Conservation (phyloP, 2,888 invertebrate species). For the Drosophila diplacantha region DNA sequence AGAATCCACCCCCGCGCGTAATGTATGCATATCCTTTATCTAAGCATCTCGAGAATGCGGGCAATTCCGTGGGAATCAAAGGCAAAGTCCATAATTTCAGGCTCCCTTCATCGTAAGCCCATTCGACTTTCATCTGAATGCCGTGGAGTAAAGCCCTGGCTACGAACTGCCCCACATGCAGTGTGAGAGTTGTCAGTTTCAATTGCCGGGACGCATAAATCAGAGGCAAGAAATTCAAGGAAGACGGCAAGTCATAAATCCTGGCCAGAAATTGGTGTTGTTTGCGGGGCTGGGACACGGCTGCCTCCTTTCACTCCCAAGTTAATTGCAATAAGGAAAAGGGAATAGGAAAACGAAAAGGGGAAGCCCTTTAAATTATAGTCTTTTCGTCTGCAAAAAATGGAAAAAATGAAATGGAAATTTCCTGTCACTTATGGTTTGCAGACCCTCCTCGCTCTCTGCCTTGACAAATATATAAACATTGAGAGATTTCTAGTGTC, state of each 20-base stretch:
- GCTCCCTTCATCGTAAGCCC: conserved; percentile 11
- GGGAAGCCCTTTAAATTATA: background rate
- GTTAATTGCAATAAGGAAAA: conserved; percentile 5
- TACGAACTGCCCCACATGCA: conserved; percentile 24
- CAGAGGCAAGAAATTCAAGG: conserved; percentile 5
- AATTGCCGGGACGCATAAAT: conserved; percentile 23
- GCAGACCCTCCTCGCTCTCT: background rate
- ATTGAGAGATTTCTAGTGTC: conserved; percentile 14
- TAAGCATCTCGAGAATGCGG: conserved; percentile 13
- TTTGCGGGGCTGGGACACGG: background rate
- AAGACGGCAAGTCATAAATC: conserved; percentile 27
- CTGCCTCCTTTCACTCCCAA: conserved; percentile 7
- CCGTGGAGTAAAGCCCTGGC: conserved; percentile 1
- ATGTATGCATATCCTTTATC: conserved; percentile 28
- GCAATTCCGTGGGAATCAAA: conserved; percentile 19
- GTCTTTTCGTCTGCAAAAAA: background rate
- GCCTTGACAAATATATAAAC: conserved; percentile 10
- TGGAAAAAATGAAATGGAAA: conserved; percentile 2
- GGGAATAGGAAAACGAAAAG: background rate
- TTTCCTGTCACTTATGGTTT: conserved; percentile 4
- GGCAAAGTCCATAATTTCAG: conserved; percentile 25
- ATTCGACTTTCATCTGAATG: conserved; percentile 5
- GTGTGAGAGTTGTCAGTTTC: conserved; percentile 28
- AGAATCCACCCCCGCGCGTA: conserved; percentile 8
- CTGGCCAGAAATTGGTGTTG: conserved; percentile 11